Conservation (phyloP, 2,113 vertebrate species). For the Mustelus asterias region DNA sequence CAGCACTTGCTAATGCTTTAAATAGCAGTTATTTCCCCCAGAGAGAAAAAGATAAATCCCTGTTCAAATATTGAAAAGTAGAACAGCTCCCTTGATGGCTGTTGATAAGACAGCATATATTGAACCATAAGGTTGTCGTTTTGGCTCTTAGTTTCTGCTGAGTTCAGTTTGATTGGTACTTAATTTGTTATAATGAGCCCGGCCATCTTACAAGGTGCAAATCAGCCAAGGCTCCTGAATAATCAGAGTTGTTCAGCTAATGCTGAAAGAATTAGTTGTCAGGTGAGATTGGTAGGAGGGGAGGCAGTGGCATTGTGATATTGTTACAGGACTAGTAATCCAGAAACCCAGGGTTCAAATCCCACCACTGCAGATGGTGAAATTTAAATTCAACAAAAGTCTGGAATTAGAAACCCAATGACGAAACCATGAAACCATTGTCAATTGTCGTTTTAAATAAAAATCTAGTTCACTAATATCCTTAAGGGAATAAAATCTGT, state of each 20-base stretch:
- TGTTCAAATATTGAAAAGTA: neutral
- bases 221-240: neutral
- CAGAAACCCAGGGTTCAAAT: no score
- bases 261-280: neutral
- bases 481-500: no score
- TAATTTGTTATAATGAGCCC: neutral
- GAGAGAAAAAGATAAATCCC: neutral
- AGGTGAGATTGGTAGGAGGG: no score
- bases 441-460: no score
- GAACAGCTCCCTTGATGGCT: neutral
- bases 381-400: no score
- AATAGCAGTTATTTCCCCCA: neutral
- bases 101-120: neutral
- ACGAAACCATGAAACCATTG: no score
- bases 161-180: neutral
- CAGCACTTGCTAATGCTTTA: slow-evolving; percentile 5
- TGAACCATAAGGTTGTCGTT: neutral
- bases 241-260: neutral
- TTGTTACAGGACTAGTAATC: no score
- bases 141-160: neutral
- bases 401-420: no score
- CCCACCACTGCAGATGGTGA: no score
- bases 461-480: no score
- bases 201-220: neutral
- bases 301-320: no score